Base-by-base conservation (phyloP, 2,888 invertebrate species). In the Pomacea canaliculata region DNA sequence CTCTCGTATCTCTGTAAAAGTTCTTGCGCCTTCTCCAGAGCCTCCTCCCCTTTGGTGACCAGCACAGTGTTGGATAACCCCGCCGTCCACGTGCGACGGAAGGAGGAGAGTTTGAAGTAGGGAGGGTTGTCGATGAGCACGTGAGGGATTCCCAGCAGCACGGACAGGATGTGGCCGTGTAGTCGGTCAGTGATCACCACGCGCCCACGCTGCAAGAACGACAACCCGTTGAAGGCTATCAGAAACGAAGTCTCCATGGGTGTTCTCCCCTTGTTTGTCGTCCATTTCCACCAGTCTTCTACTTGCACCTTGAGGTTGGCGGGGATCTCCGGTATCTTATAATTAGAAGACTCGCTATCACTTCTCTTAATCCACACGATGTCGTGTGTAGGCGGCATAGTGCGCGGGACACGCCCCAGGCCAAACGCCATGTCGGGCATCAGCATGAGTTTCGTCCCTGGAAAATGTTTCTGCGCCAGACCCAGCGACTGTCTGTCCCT, bases 391-490 rank as follows among this genome's bases (percentile, higher is more conserved):
- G 83, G 83, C 0, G 78, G 70, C 73, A 80, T 73, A 46, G 73
- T 77, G 27, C 82, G 73, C 7, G 72, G 73, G 0, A 80, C 73
- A 5, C 67, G 66, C 1, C 81, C 82, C 13, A 80, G 80, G n/a
- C 71, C 59, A 60, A 80, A 80, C 13, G 83, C 83, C 71, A 80
- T 78, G 67, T 83, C 83, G 1, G 83, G 83, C 48, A 76, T 73
- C 56, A 83, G 67, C 8, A 80, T 46, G 13, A 79, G 51, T 7
- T 68, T 71, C 0, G 76, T 77, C 7, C 76, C 76, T 5, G 75
- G 67, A 51, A 80, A 82, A 63, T 79, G 51, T 37, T 60, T 60
- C 46, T 66, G 62, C 18, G 74, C 79, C 49, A 78, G 63, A 23
- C 19, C 48, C 46, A 72, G 69, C 1, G 82, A 82, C 46, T 76